Conservation (phyloP, 1,140 invertebrate genomes). For the Lutraria rhynchaena region DNA sequence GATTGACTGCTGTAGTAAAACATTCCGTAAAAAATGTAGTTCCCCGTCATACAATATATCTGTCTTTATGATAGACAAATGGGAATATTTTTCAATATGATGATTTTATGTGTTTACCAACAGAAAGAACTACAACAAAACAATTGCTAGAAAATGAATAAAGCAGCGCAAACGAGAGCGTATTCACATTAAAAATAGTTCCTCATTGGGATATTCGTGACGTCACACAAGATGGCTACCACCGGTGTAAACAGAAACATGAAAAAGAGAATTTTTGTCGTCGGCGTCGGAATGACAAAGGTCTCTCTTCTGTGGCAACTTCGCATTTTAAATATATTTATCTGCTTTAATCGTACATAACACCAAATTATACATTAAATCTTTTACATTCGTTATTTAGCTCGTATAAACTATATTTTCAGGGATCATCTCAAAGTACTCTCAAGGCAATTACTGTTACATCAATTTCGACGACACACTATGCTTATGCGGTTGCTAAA, state of each 20-base stretch:
- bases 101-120: neutral
- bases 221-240: conserved; percentile 56
- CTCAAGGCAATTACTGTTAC: too few species aligned
- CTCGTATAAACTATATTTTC: too few species aligned
- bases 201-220: conserved; percentile 57
- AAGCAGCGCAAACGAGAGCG: neutral
- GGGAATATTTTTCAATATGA: neutral
- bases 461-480: too few species aligned
- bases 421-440: too few species aligned
- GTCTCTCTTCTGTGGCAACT: too few species aligned
- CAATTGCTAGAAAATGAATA: neutral
- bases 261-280: conserved; percentile 89
- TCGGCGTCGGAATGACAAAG: conserved; percentile 99
- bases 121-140: neutral
- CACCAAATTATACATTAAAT: too few species aligned
- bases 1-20: conserved; percentile 61
- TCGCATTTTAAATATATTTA: too few species aligned
- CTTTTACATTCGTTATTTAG: too few species aligned
- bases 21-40: conserved; percentile 39
- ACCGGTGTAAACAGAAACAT: conserved; percentile 41
- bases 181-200: conserved; percentile 41
- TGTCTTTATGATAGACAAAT: neutral
- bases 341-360: too few species aligned
- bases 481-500: too few species aligned
- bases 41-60: neutral